Evolutionary conservation across 2,888 invertebrate species (phyloP).

Genomic region (Clanis bilineata): DNA sequence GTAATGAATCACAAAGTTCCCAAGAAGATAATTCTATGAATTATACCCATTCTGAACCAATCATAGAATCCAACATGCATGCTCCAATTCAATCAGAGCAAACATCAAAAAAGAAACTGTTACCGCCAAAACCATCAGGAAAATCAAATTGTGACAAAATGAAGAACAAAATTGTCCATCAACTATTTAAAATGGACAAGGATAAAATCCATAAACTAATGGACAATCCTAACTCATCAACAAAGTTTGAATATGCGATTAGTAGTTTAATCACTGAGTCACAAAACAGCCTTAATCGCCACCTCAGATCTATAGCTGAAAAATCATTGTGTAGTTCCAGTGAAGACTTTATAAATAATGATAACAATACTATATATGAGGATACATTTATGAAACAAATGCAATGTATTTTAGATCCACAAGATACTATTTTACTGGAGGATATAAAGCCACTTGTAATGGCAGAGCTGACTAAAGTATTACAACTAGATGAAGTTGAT

Average conservation of each 20-base stretch:
- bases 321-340: conserved; percentile 66
- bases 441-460: conserved; percentile 83
- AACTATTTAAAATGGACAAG: conserved; percentile 78
- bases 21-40: conserved; percentile 27
- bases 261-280: conserved; percentile 76
- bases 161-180: conserved; percentile 74
- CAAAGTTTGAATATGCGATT: conserved; percentile 78
- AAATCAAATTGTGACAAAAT: conserved; percentile 69
- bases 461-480: conserved; percentile 81
- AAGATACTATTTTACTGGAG: conserved; percentile 79
- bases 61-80: neutral
- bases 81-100: conserved; percentile 42
- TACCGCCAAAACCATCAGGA: conserved; percentile 46
- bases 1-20: conserved; percentile 53
- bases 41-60: neutral
- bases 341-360: conserved; percentile 80
- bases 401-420: conserved; percentile 82
- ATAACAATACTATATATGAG: conserved; percentile 85
- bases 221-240: conserved; percentile 75
- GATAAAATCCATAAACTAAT: conserved; percentile 73
- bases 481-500: conserved; percentile 70
- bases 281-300: conserved; percentile 72
- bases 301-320: conserved; percentile 72
- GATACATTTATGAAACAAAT: conserved; percentile 89
- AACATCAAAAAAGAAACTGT: conserved; percentile 50